A percentile compares a stretch with the other conserved stretches of the same genome.
These are phyloP conservation scores for Mesitornis unicolor DNA, from an alignment of 2,113 vertebrate genomes.

Conservation along the genomic window DNA sequence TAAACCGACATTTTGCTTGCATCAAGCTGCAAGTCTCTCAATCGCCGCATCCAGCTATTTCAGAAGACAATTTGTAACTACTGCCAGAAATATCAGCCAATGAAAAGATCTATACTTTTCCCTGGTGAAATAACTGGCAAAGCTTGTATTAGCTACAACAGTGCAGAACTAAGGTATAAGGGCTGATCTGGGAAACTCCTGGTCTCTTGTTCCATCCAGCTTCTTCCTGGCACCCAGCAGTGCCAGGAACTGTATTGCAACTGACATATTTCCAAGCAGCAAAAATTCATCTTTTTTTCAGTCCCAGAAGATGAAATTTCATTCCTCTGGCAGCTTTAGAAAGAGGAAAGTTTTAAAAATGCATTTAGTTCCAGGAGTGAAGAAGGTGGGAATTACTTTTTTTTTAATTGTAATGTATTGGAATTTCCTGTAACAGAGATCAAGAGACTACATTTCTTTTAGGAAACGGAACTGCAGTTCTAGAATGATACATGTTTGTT, in stretches of 20 bases:
- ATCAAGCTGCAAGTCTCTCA: too few species aligned
- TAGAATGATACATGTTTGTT: accelerated
- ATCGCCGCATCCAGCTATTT: conserved; percentile 25
- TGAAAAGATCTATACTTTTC: neutral
- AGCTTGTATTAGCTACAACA: neutral
- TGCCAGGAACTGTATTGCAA: neutral
- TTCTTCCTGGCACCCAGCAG: neutral
- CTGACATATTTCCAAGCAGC: neutral
- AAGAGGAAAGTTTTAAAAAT: neutral
- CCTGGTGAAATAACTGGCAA: neutral
- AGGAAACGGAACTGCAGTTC: neutral
- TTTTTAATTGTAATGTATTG: too few species aligned
- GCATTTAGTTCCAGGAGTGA: neutral
- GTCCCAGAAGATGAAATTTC: neutral
- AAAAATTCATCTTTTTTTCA: conserved; percentile 21
- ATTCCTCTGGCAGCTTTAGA: neutral
- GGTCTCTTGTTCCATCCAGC: neutral
- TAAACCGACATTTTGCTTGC: too few species aligned
- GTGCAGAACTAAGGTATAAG: neutral
- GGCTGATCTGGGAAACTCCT: neutral
- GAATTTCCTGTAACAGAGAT: neutral
- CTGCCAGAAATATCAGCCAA: conserved; percentile 6
- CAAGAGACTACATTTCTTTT: neutral
- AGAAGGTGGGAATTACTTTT: neutral
- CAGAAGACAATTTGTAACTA: conserved; percentile 26